phyloP scores from a whole-genome alignment of 2,888 invertebrate species.

The Lithodes maja region DNA sequence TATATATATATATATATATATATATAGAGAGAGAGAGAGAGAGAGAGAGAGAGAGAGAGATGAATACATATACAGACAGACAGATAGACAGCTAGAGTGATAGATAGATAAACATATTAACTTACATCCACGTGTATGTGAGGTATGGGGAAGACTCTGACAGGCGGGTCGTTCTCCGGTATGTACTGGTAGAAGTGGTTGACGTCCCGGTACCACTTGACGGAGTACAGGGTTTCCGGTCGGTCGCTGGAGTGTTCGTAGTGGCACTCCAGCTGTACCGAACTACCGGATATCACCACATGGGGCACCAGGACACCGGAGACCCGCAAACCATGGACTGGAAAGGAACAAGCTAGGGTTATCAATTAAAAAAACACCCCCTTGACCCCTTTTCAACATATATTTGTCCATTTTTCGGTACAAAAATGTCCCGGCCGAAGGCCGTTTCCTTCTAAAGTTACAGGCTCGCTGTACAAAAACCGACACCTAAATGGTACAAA shows the following conservation, averaged over 20 bases:
- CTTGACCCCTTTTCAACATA: too few relatives aligned
- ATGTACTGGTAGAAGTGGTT: slow-evolving; percentile 69
- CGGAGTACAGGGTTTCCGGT: slow-evolving; percentile 66
- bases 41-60: too few relatives aligned
- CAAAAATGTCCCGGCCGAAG: too few relatives aligned
- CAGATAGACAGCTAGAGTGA: too few relatives aligned
- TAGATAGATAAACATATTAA: background rate
- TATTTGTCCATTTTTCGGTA: too few relatives aligned
- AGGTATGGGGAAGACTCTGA: slow-evolving; percentile 56
- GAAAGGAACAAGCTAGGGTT: too few relatives aligned
- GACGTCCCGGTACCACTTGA: slow-evolving; percentile 69
- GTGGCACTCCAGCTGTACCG: slow-evolving; percentile 49
- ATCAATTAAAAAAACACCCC: too few relatives aligned
- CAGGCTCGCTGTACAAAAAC: too few relatives aligned
- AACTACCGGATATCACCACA: slow-evolving; percentile 50
- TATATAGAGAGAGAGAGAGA: too few relatives aligned
- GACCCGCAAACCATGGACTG: slow-evolving; percentile 44
- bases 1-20: slow-evolving; percentile 27
- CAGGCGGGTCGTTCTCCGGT: slow-evolving; percentile 64
- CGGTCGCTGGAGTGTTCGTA: slow-evolving; percentile 55
- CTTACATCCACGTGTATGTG: slow-evolving; percentile 71
- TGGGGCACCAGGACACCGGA: slow-evolving; percentile 60
- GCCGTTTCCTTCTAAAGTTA: too few relatives aligned
- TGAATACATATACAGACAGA: too few relatives aligned
- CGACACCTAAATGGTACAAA: too few relatives aligned